Base-by-base conservation (phyloP, 2,888 invertebrate species). In the Gastrophysa polygoni region DNA sequence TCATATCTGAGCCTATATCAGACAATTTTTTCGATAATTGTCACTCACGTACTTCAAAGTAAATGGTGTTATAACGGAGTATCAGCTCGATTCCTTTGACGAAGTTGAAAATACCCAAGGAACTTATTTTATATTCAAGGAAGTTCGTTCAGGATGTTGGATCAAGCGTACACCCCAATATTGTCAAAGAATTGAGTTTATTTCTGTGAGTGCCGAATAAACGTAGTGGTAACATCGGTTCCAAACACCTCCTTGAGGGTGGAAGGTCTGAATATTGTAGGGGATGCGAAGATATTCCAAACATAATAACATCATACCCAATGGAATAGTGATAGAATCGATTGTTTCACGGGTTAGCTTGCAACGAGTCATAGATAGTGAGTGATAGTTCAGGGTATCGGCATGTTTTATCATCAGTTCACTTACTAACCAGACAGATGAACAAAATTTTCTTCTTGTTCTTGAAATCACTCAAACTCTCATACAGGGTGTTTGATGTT, bases 181-280 rank as follows among this genome's bases (percentile, higher is more conserved):
- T 66, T 66, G 66, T 66, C 63, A 63, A 55, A 55, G 61, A 63
- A 66, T 61, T 59, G 61, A 66, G 61, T 66, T 66, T 63, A 66
- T 66, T 61, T 55, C 51, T 8, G 24, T 29, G 51, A 29, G 57
- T 28, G 18, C 11, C 44, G 60, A 60, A 63, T 57, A 54, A 52
- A 50, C 62, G 63, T 63, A 44, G 52, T 44, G 57, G 54, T 52
- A 43, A 54, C 21, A 54, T 29, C 43, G 44, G 46, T 57, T 54
- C 44, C 49, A 54, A 58, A 62, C 57, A 54, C 49, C 54, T 55
- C 29, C 7, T 16, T 10, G 49, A 28, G 49, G 29, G 49, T 17
- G 1, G 28, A 34, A n/a, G n/a, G n/a, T n/a, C n/a, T n/a, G n/a
- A n/a, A n/a, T n/a, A n/a, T n/a, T n/a, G n/a, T n/a, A n/a, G n/a